Evolutionary conservation across 1,140 invertebrate genomes (phyloP).

Genomic region (Apis mellifera): DNA sequence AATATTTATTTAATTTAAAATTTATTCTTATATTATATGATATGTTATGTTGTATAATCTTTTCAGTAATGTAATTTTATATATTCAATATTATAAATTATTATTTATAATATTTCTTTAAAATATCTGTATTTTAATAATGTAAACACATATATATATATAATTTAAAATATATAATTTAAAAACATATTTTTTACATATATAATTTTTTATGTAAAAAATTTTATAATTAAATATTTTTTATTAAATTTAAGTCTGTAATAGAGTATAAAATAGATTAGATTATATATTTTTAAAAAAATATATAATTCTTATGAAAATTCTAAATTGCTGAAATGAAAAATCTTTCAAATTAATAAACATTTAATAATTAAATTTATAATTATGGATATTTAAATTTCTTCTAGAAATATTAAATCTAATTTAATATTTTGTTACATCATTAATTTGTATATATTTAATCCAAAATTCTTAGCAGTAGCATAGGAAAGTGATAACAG

Average conservation of each 20-base stretch:
- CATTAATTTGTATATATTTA: constrained; percentile 39
- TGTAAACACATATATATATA: too few relatives aligned
- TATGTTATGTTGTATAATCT: neutral
- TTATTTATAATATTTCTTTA: too few relatives aligned
- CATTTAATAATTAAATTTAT: neutral
- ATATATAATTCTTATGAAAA: neutral
- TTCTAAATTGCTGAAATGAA: neutral
- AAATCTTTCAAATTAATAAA: constrained; percentile 3
- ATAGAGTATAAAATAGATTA: neutral
- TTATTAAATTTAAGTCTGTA: neutral
- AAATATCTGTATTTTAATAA: too few relatives aligned
- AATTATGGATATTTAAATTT: neutral
- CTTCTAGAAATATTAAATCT: neutral
- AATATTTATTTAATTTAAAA: neutral
- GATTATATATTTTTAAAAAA: neutral
- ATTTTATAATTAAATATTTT: neutral
- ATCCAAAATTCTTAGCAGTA: constrained; percentile 30
- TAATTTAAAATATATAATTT: neutral
- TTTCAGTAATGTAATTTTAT: neutral
- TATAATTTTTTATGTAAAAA: neutral
- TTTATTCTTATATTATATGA: neutral
- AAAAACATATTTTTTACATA: neutral
- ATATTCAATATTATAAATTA: too few relatives aligned
- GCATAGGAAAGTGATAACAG: constrained; percentile 46
- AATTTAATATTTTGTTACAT: constrained; percentile 13